Conservation (phyloP, 2,113 vertebrate genomes). For the Eulemur rufifrons region DNA sequence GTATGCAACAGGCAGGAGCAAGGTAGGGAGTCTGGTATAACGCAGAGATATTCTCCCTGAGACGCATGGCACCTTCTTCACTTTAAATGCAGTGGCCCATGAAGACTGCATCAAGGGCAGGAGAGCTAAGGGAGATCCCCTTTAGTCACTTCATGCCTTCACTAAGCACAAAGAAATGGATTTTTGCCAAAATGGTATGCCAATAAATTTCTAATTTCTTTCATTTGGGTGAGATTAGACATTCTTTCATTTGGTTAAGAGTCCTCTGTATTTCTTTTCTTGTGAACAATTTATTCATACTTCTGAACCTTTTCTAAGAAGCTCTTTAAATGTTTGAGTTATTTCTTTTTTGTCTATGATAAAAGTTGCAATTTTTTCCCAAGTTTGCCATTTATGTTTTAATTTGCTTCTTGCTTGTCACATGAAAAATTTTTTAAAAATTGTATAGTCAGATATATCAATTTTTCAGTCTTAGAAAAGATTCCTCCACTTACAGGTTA, state of each 20-base stretch:
- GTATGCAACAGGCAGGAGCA: too few species aligned
- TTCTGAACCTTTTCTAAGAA: too few species aligned
- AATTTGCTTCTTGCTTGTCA: too few species aligned
- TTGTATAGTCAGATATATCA: not conserved
- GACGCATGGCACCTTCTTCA: not conserved
- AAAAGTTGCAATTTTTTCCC: not conserved
- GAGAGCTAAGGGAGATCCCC: not conserved
- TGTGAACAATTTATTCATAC: too few species aligned
- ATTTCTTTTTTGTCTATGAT: too few species aligned
- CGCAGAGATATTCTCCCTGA: not conserved
- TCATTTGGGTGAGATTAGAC: too few species aligned
- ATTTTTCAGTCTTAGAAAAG: not conserved
- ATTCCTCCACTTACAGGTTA: not conserved
- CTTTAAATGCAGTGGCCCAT: not conserved
- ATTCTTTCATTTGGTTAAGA: too few species aligned
- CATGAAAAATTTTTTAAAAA: not conserved
- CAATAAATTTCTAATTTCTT: too few species aligned
- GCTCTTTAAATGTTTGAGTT: too few species aligned
- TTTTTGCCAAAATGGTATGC: too few species aligned
- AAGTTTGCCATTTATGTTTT: not conserved
- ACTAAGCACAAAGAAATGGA: not conserved
- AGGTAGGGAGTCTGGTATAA: not conserved
- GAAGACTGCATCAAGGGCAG: not conserved
- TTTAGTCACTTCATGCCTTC: not conserved
- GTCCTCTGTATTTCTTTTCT: too few species aligned